Conservation (phyloP, 1,140 invertebrate species). For the Sycophila sp. region DNA sequence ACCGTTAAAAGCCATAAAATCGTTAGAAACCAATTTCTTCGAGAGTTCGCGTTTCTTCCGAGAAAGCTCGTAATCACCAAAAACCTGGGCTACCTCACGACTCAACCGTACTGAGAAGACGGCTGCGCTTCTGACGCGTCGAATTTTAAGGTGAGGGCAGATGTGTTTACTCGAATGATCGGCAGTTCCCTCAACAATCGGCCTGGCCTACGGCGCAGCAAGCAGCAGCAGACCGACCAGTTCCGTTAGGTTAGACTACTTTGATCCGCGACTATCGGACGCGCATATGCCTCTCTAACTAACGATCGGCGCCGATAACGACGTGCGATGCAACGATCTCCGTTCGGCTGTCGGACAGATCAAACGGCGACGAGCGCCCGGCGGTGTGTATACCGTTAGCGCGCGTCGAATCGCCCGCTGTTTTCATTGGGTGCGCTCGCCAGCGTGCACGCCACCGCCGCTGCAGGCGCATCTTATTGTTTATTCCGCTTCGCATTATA, state of each 20-base stretch:
- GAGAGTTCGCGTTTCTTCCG: too few species aligned
- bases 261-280: slow-evolving; percentile 36
- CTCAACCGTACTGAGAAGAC: neutral
- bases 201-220: neutral
- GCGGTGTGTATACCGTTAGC: slow-evolving; percentile 16
- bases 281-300: neutral
- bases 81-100: neutral
- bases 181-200: slow-evolving; percentile 43
- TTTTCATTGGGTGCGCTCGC: neutral
- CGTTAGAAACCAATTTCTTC: too few species aligned
- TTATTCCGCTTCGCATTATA: slow-evolving; percentile 29
- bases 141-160: too few species aligned
- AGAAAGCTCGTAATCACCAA: too few species aligned
- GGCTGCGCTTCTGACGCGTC: too few species aligned
- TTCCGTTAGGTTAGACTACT: slow-evolving; percentile 44
- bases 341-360: slow-evolving; percentile 45
- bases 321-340: slow-evolving; percentile 54
- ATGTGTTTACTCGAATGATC: slow-evolving; percentile 36
- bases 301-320: slow-evolving; percentile 53
- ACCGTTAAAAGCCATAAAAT: too few species aligned
- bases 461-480: slow-evolving; percentile 7
- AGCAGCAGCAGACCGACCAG: neutral
- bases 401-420: neutral
- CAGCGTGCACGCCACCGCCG: neutral
- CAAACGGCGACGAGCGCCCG: slow-evolving; percentile 46